Evolutionary conservation across 2,888 invertebrate species (phyloP).

Genomic region (Seladonia tumulorum): DNA sequence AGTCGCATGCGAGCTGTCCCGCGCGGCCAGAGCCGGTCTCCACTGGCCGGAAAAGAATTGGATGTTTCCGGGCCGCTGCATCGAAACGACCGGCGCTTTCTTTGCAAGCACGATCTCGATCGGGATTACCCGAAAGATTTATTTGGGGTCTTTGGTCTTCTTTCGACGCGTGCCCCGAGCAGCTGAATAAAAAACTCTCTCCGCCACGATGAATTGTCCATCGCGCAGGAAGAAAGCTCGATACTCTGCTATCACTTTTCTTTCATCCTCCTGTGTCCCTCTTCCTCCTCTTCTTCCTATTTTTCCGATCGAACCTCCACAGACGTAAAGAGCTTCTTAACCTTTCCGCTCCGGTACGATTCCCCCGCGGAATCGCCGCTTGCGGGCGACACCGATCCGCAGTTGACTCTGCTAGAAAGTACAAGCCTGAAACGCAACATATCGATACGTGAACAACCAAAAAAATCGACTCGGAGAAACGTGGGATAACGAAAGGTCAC

Average conservation of each 20-base stretch:
- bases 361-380: neutral
- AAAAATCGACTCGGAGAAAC: neutral
- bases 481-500: neutral
- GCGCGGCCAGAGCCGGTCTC: conserved; percentile 45
- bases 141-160: conserved; percentile 46
- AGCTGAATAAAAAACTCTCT: conserved; percentile 42
- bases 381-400: neutral
- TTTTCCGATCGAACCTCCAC: conserved; percentile 21
- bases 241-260: neutral
- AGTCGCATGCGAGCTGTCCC: neutral
- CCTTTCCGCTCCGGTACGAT: neutral
- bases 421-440: too few species aligned
- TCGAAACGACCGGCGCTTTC: conserved; percentile 61
- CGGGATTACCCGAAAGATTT: conserved; percentile 66
- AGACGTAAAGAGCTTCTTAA: neutral
- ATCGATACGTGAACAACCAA: neutral
- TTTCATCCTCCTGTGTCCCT: neutral
- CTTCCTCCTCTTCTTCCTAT: conserved; percentile 9
- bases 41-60: conserved; percentile 54
- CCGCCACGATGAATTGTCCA: conserved; percentile 51
- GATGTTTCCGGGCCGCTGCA: conserved; percentile 64
- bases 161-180: conserved; percentile 42
- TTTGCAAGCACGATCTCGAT: conserved; percentile 66
- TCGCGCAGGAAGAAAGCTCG: conserved; percentile 3
- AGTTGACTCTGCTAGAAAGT: neutral